Conservation (phyloP, 1,140 invertebrate genomes). For the Scylla paramamosain region DNA sequence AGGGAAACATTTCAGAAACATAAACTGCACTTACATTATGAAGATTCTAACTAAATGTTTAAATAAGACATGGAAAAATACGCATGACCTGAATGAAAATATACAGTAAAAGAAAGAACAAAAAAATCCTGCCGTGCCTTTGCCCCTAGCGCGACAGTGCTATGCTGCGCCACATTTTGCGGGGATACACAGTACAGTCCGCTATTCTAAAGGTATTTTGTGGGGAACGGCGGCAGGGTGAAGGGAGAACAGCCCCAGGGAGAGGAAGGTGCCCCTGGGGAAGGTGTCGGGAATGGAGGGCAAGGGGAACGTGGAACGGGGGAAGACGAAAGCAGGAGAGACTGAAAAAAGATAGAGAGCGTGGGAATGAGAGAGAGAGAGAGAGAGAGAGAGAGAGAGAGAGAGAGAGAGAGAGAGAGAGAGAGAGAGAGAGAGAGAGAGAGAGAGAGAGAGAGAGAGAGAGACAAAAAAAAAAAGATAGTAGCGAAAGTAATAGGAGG, state of each 20-base stretch:
- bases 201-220: constrained; percentile 23
- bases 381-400: too few species aligned
- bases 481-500: neutral
- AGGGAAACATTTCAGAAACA: too few species aligned
- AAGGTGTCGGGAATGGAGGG: neutral
- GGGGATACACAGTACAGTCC: neutral
- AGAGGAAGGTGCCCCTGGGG: neutral
- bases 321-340: neutral
- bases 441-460: neutral
- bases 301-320: neutral
- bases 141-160: neutral
- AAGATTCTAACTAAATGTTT: too few species aligned
- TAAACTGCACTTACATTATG: too few species aligned
- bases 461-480: neutral
- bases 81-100: too few species aligned
- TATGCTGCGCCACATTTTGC: neutral
- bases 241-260: neutral
- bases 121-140: neutral
- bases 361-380: too few species aligned
- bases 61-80: too few species aligned
- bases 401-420: neutral
- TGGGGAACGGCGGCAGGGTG: neutral
- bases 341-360: neutral
- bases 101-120: neutral
- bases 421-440: neutral